Base-by-base conservation (phyloP, 1,140 invertebrate genomes). In the Drosophila suzukii region DNA sequence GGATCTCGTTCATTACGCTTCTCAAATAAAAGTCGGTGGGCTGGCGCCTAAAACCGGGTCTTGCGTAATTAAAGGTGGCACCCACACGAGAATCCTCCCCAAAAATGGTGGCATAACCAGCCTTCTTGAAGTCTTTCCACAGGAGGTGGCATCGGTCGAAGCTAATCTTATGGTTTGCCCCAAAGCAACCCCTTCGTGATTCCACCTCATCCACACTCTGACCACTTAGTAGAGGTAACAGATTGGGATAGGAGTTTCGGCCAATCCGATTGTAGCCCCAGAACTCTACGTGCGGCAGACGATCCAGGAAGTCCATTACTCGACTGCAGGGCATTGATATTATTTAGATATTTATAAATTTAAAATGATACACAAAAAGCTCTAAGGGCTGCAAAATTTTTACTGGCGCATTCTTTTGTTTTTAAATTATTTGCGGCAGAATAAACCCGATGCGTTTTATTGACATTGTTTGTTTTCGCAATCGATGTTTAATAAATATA, bases 221-320 rank as follows among this genome's bases (percentile, higher is more conserved):
- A 10, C 67, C 67, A 12, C 17, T 41, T 3, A 71, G 12, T 2
- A 71, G 24, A 0, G 67, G 67, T 27, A 71, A 3, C 11, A 71
- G 0, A 56, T 71, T 71, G 4, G 63, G 67, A 11, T 71, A 71
- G 0, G 63, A 56, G 27, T 71, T 71, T 24, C 17, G 32, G 0
- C 67, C 67, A 4, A 71, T 8, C n/a, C 67, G 67, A 7, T 71
- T 68, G 20, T 68, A 71, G 67, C 67, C 67, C 62, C 62, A 71
- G n/a, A 71, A n/a, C 10, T 71, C 67, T 6, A 17, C 30, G 36
- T 71, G 67, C 3, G 50, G 51, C 11, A 71, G 15, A 2, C 20
- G 30, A 2, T 56, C 27, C 8, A 71, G 0, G 10, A 39, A 68
- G 5, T 27, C 43, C 6, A 66, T 66, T 6, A 51, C 41, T 6